Base-by-base conservation (phyloP, 1,140 invertebrate genomes). In the Gonatopus flavifemur region DNA sequence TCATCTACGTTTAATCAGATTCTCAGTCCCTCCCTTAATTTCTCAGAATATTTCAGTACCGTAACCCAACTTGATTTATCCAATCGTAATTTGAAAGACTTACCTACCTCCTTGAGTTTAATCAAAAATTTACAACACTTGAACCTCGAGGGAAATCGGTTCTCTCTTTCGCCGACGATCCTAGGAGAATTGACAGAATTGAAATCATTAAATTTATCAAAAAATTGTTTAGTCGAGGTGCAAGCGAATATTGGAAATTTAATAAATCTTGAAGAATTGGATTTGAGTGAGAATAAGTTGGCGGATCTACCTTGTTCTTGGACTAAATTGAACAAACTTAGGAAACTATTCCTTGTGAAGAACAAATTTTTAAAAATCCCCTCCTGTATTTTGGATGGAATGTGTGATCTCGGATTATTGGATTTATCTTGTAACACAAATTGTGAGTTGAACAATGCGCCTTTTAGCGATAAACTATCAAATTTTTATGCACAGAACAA, bases 351-450 rank as follows among this genome's bases (percentile, higher is more conserved):
- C 16, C 5, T 67, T 7, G 5, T 30, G 0, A 3, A 38, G 0
- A 73, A 71, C 33, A 35, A 36, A 5, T 52, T 73, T 1, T 22
- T 24, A 4, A 32, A n/a, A 8, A 55, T 70, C 5, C 70, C 70
- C 6, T 25, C 49, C 0, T 65, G 66, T 18, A 15, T 73, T 0
- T 25, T 20, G 1, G 52, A 37, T 16, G 70, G 70, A 28, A 66
- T 71, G 55, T 33, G 38, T 10, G 58, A 39, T 38, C 35, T 73
- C 3, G 38, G 58, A 19, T 8, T 24, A 0, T 18, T 73, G 3
- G 40, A 65, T 21, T 18, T 70, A 0, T 70, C 67, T 0, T 2
- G 31, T 0, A 73, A 71, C 19, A 19, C 0, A 0, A 2, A 25
- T 2, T 52, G 62, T 1, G 24, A 54, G 12, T 15, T 72, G 1